Conservation (phyloP, 1,140 invertebrate species). For the Heliconius nattereri region DNA sequence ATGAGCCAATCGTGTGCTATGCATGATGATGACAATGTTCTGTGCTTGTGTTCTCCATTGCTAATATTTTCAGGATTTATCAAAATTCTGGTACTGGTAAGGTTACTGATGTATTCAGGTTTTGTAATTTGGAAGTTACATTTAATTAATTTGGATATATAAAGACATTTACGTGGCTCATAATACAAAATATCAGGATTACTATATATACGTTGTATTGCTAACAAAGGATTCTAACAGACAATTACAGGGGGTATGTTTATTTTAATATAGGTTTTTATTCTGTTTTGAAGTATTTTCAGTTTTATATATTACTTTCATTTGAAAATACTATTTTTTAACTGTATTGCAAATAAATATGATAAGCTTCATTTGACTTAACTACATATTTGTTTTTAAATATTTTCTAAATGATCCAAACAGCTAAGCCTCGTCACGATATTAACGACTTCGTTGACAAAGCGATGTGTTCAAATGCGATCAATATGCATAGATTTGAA, state of each 20-base stretch:
- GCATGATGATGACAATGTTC: constrained; percentile 69
- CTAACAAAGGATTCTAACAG: constrained; percentile 15
- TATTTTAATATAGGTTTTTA: not conserved
- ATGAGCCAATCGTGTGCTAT: constrained; percentile 76
- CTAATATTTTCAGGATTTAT: constrained; percentile 21
- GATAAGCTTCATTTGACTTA: constrained; percentile 58
- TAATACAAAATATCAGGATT: constrained; percentile 22
- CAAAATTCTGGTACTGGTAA: constrained; percentile 18
- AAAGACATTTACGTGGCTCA: constrained; percentile 30
- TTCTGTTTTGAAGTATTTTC: constrained; percentile 3
- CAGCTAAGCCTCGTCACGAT: constrained; percentile 67
- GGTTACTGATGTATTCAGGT: constrained; percentile 24
- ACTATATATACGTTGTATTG: constrained; percentile 27
- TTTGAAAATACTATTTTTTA: constrained; percentile 28
- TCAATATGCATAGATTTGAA: constrained; percentile 72
- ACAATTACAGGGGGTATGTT: constrained; percentile 12
- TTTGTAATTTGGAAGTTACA: constrained; percentile 28
- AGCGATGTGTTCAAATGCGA: constrained; percentile 78
- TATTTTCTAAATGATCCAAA: constrained; percentile 41
- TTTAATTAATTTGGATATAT: constrained; percentile 21
- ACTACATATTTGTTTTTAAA: constrained; percentile 68
- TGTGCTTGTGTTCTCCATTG: constrained; percentile 57
- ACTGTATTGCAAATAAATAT: constrained; percentile 69
- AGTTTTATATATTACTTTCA: not conserved
- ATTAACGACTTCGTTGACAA: constrained; percentile 68